These are phyloP conservation scores for Cygnus buccinator DNA, from an alignment of 2,113 vertebrate species.

Conservation along the genomic window DNA sequence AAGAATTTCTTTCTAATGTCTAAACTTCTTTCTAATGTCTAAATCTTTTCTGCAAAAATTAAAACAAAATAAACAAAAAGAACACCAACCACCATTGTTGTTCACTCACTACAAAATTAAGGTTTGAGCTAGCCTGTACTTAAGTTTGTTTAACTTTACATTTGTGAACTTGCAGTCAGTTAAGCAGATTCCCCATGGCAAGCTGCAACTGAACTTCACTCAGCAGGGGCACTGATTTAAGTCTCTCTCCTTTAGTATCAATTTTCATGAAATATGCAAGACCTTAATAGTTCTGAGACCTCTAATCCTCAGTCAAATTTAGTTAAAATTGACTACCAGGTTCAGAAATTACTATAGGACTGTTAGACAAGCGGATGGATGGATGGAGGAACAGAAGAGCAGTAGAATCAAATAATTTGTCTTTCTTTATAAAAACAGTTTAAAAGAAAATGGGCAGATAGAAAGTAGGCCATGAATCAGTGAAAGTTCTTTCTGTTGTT, in stretches of 20 bases:
- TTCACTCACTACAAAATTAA: not conserved
- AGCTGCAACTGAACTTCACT: slow-evolving; percentile 7
- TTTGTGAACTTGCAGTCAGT: not conserved
- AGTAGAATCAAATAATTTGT: not conserved
- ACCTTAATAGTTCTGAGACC: slow-evolving; percentile 59
- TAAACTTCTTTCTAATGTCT: too few species aligned
- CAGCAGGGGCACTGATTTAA: not conserved
- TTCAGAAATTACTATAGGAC: slow-evolving; percentile 33
- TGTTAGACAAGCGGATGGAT: not conserved
- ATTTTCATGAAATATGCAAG: slow-evolving; percentile 25
- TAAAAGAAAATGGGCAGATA: not conserved
- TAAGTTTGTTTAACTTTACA: not conserved
- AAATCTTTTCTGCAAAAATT: not conserved
- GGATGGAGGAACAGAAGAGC: not conserved
- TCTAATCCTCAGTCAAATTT: slow-evolving; percentile 66
- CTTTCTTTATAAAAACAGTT: not conserved
- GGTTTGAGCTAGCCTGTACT: not conserved
- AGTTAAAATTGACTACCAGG: slow-evolving; percentile 39
- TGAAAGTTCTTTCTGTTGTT: not conserved
- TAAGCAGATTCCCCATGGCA: slow-evolving; percentile 1
- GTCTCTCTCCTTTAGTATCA: slow-evolving; percentile 29
- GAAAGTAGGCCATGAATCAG: not conserved
- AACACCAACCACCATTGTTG: not conserved
- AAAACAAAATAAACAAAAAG: not conserved
- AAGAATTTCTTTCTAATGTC: too few species aligned